Percentiles rank a stretch among this genome's conserved stretches.
Conservation (phyloP, 2,888 invertebrate genomes). For the Seladonia tumulorum region DNA sequence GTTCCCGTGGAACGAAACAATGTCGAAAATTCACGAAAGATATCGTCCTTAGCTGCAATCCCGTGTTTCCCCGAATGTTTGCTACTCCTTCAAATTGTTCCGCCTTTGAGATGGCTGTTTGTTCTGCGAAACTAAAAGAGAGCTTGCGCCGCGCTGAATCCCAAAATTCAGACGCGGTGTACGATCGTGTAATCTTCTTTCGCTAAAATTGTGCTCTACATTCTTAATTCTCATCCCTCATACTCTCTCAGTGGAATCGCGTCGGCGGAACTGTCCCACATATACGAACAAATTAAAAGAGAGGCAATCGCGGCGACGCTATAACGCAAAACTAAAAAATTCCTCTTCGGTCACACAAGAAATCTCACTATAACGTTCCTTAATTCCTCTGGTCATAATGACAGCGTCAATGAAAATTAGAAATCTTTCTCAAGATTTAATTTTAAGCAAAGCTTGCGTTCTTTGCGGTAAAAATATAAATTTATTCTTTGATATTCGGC, state of each 20-base stretch:
- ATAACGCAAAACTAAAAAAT: no score
- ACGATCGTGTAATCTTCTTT: neutral
- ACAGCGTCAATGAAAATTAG: no score
- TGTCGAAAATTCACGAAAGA: constrained; percentile 15
- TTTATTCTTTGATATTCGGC: no score
- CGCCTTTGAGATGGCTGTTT: neutral
- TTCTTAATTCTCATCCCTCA: neutral
- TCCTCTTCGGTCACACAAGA: no score
- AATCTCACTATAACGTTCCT: no score
- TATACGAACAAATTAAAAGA: neutral
- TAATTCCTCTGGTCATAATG: no score
- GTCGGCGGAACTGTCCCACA: neutral
- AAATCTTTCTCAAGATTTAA: no score
- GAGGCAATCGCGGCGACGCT: no score
- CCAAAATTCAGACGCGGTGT: neutral
- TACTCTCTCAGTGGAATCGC: neutral
- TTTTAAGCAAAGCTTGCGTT: no score
- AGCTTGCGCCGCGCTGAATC: neutral
- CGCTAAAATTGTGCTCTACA: neutral
- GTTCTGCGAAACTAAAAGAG: neutral
- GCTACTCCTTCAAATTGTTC: constrained; percentile 7
- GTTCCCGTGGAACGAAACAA: neutral
- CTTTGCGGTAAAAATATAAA: no score
- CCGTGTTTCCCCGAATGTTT: neutral
- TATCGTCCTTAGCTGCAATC: constrained; percentile 13